Percentiles rank a stretch among this genome's conserved stretches.
Conservation (phyloP, 1,140 invertebrate species). For the Drosophila azteca region DNA sequence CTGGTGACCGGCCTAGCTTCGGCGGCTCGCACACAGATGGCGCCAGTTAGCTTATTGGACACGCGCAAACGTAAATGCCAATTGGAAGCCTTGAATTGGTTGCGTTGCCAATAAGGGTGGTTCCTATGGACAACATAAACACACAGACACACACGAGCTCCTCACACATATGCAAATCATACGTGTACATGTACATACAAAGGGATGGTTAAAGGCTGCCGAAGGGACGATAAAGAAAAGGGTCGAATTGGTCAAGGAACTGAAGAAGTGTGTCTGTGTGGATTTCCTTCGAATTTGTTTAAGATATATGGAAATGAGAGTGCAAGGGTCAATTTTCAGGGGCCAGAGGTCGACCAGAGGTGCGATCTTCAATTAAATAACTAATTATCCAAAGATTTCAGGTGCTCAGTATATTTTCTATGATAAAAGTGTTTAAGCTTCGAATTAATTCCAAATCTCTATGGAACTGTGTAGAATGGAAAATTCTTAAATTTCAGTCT, state of each 20-base stretch:
- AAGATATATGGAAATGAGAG: conserved; percentile 12
- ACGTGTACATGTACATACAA: conserved; percentile 1
- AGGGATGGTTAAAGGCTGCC: background rate
- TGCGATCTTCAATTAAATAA: background rate
- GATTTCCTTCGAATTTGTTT: conserved; percentile 5
- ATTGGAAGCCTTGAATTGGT: conserved; percentile 67
- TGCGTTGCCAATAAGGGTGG: conserved; percentile 50
- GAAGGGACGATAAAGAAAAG: background rate
- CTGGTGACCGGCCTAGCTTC: conserved; percentile 47
- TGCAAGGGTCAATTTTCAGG: conserved; percentile 5
- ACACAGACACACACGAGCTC: background rate
- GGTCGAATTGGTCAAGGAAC: conserved; percentile 41
- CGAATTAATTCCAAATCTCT: too few relatives aligned
- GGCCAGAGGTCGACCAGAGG: background rate
- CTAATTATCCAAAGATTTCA: too few relatives aligned
- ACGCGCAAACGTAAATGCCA: conserved; percentile 79
- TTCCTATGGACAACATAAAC: conserved; percentile 39
- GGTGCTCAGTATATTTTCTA: too few relatives aligned
- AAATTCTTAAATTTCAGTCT: too few relatives aligned
- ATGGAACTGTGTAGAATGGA: too few relatives aligned
- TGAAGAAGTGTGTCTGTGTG: conserved; percentile 8
- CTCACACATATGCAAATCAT: conserved; percentile 18
- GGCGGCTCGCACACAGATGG: conserved; percentile 47
- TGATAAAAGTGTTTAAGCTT: too few relatives aligned
- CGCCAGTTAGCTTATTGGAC: conserved; percentile 65